phyloP scores from a whole-genome alignment of 1,140 invertebrate genomes.

The Ceratosolen fusciceps region DNA sequence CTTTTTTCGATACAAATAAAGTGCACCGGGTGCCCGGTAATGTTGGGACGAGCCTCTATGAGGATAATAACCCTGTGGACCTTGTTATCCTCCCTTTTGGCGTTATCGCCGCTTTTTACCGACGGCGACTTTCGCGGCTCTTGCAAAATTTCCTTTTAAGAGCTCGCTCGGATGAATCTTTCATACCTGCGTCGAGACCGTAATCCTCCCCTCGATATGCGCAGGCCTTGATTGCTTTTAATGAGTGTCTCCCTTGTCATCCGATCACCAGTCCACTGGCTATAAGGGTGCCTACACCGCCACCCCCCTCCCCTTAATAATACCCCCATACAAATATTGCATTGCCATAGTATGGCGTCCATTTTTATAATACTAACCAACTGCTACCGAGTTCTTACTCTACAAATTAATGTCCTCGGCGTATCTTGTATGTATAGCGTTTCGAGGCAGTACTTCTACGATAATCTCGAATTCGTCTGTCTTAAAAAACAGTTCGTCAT shows the following conservation, averaged over 20 bases:
- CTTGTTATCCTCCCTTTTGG: constrained; percentile 37
- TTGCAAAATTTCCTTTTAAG: constrained; percentile 21
- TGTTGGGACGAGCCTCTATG: constrained; percentile 22
- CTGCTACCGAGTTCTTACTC: not conserved
- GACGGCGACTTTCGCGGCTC: not conserved
- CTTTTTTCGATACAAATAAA: constrained; percentile 30
- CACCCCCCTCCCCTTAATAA: no score
- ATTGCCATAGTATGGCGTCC: no score
- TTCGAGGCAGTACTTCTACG: not conserved
- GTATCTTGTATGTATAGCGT: not conserved
- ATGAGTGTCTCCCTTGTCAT: not conserved
- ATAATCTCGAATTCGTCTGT: not conserved
- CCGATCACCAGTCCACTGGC: not conserved
- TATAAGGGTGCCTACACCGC: no score
- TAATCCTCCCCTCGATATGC: not conserved
- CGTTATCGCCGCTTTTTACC: constrained; percentile 28
- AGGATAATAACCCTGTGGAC: constrained; percentile 23
- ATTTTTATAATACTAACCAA: not conserved
- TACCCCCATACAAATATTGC: no score
- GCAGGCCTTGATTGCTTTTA: not conserved
- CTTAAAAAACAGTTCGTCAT: not conserved
- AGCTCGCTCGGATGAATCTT: constrained; percentile 12
- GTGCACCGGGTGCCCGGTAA: constrained; percentile 18
- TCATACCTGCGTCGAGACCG: not conserved
- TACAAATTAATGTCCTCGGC: not conserved